Evolutionary conservation across 2,113 vertebrate genomes (phyloP), one percentile per base, ranked within the genome.

Genomic region (Nicator chloris): DNA sequence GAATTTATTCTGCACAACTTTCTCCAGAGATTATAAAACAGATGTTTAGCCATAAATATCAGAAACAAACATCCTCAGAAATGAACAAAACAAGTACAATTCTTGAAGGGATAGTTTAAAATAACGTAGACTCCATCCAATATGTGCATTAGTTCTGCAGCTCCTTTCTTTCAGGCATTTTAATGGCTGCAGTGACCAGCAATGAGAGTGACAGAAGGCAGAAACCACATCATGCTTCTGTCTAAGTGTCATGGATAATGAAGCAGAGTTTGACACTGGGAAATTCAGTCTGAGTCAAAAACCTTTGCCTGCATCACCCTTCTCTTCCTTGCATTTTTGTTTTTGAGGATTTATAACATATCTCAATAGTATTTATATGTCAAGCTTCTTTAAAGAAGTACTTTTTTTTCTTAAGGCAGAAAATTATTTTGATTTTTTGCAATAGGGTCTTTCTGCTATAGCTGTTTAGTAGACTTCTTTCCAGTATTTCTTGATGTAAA

Each of bases 11-110:
- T 63, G 44, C 51, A 71, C 24, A 78, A 63, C 54, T 87, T 93
- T 93, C 90, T 92, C 71, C 60, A 75, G 92, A 93, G 59, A 86
- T 88, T 66, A 39, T 47, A 66, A 87, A 93, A 50, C 87, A 96
- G 82, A 80, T 92, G 90, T 81, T 94, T 51, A 77, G 35, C 63
- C 13, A 9, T 61, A 95, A 95, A 47, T 90, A 90, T 54, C 45
- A 95, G 69, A 88, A 92, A 69, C 15, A 86, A 79, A 21, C 23
- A 56, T 64, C 56, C 35, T 18, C 54, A 83, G 72, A 81, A 86
- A 97, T 56, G 24, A 90, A 65, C 18, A 91, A 63, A 72, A 23
- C 37, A 66, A 75, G 14, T 42, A 18, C 42, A 59, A 5, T 31
- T 69, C 39, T 91, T 82, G 33, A n/a, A 82, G 31, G 22, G 54